These are phyloP conservation scores for Oreortyx pictus DNA, from an alignment of 2,797 vertebrate species.

Conservation along the genomic window DNA sequence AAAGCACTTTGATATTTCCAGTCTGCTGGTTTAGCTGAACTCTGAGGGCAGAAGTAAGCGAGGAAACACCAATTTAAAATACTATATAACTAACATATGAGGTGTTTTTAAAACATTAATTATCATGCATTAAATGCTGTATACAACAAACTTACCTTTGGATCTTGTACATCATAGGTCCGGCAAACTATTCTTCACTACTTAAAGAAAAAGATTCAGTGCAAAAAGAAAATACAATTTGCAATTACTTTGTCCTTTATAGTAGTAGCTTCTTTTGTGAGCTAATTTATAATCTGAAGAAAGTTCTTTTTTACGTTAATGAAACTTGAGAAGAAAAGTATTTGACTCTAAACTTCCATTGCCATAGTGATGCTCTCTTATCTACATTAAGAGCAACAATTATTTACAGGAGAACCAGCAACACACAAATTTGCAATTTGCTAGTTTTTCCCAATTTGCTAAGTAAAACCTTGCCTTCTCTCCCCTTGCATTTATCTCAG, in stretches of 20 bases:
- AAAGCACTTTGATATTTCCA: conserved; percentile 92
- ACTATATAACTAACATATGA: not conserved
- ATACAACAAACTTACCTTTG: conserved; percentile 81
- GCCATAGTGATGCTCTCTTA: not conserved
- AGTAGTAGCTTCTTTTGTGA: not conserved
- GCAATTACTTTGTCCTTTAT: not conserved
- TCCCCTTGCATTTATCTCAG: not conserved
- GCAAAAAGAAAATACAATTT: not conserved
- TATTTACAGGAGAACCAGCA: not conserved
- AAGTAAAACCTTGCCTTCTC: not conserved
- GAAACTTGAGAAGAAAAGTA: too few species aligned
- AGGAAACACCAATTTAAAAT: not conserved
- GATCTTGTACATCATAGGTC: conserved; percentile 90
- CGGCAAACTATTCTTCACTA: conserved; percentile 87
- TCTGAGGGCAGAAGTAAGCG: conserved; percentile 73
- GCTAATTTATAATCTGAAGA: not conserved
- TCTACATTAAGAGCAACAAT: not conserved
- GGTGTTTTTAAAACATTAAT: not conserved
- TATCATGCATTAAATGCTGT: not conserved
- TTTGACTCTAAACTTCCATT: not conserved
- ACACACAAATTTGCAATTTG: not conserved
- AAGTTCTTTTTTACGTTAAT: too few species aligned
- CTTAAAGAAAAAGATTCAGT: conserved; percentile 81
- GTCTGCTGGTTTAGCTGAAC: conserved; percentile 91
- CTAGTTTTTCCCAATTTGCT: not conserved